Percentiles rank a stretch among this genome's conserved stretches.
Conservation (phyloP, 2,888 invertebrate genomes). For the Agrochola lota region DNA sequence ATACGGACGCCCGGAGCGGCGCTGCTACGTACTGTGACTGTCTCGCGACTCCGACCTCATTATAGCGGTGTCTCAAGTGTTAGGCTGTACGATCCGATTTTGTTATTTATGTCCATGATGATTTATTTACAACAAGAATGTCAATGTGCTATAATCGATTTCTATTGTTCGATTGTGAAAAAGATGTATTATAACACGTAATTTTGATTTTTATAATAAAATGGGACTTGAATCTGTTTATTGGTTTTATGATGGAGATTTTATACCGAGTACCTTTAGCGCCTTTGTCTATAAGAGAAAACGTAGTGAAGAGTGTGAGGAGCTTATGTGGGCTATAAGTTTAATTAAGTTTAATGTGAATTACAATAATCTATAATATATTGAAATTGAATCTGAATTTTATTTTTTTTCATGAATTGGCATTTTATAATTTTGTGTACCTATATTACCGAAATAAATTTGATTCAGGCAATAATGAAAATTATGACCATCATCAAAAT, state of each 20-base stretch:
- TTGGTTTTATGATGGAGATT: constrained; percentile 90
- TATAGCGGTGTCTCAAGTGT: constrained; percentile 72
- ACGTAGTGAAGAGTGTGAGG: constrained; percentile 87
- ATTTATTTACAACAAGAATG: constrained; percentile 87
- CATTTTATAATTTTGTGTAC: constrained; percentile 80
- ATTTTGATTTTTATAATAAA: constrained; percentile 91
- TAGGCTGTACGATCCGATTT: constrained; percentile 84
- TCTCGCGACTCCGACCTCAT: constrained; percentile 68
- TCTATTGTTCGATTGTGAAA: constrained; percentile 89
- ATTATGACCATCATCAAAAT: constrained; percentile 41
- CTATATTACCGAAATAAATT: constrained; percentile 66
- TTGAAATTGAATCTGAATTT: constrained; percentile 90
- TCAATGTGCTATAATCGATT: constrained; percentile 88
- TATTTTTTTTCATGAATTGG: constrained; percentile 90
- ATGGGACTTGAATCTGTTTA: constrained; percentile 91
- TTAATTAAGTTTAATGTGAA: constrained; percentile 91
- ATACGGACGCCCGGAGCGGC: constrained; percentile 75
- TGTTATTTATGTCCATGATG: constrained; percentile 89
- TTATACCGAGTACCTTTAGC: constrained; percentile 90
- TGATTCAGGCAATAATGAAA: constrained; percentile 31
- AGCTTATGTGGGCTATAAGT: constrained; percentile 90
- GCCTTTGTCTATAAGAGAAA: constrained; percentile 87
- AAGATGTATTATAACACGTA: constrained; percentile 90
- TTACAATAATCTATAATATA: constrained; percentile 91
- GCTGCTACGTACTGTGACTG: constrained; percentile 66